These are phyloP conservation scores for Symphodus melops DNA, from an alignment of 2,113 vertebrate species.

Conservation along the genomic window DNA sequence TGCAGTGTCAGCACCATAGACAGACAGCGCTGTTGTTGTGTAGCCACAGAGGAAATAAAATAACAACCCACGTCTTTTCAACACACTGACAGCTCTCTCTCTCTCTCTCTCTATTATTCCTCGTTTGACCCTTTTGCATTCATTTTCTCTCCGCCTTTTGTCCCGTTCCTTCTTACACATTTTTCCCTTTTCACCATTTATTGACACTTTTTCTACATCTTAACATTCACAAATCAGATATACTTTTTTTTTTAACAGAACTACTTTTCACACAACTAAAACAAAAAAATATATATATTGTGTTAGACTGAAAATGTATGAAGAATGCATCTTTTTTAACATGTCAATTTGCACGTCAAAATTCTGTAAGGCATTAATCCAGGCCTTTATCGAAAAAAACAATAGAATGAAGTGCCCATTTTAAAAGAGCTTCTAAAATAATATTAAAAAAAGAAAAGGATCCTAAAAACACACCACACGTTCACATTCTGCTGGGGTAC, in stretches of 20 bases:
- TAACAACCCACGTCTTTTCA: constrained; percentile 75
- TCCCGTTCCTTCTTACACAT: background rate
- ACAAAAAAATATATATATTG: background rate
- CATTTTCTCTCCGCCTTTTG: background rate
- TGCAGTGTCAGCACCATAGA: constrained; percentile 79
- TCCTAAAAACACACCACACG: too few species aligned
- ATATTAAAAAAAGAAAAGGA: too few species aligned
- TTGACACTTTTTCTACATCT: background rate
- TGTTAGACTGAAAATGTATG: background rate
- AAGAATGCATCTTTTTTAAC: too few species aligned
- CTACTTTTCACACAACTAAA: background rate
- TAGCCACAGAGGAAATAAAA: constrained; percentile 83
- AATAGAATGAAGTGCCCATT: too few species aligned
- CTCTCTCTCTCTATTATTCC: constrained; percentile 30
- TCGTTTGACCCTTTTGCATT: constrained; percentile 32
- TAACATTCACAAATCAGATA: background rate
- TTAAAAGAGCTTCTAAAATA: too few species aligned
- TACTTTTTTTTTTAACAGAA: background rate
- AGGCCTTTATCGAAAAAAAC: too few species aligned
- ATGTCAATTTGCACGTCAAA: too few species aligned
- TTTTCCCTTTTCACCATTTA: background rate
- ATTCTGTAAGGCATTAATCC: too few species aligned
- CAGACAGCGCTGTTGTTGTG: constrained; percentile 76
- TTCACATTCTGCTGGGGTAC: too few species aligned
- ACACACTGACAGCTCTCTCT: constrained; percentile 65